Evolutionary conservation across 1,140 invertebrate species (phyloP).

Genomic region (Microplitis mediator): DNA sequence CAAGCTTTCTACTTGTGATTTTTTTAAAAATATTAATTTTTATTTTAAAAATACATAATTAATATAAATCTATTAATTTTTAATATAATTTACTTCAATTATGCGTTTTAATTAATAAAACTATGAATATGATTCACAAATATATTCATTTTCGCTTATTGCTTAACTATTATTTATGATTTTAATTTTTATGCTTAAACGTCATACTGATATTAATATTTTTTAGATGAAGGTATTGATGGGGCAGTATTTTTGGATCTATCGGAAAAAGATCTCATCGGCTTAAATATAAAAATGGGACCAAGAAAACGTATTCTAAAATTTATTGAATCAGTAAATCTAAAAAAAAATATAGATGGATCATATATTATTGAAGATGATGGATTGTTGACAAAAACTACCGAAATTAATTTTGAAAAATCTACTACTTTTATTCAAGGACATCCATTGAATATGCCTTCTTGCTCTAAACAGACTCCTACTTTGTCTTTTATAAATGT

Average conservation of each 20-base stretch:
- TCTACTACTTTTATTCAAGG: neutral
- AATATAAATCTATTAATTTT: too few relatives aligned
- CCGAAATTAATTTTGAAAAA: neutral
- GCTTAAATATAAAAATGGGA: slow-evolving; percentile 29
- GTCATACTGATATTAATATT: too few relatives aligned
- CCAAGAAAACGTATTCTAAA: slow-evolving; percentile 14
- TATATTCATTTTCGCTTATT: too few relatives aligned
- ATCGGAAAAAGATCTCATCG: slow-evolving; percentile 17
- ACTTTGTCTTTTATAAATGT: too few relatives aligned
- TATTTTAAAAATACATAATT: too few relatives aligned
- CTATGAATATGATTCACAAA: too few relatives aligned
- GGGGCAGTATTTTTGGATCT: slow-evolving; percentile 18
- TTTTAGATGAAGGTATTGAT: slow-evolving; percentile 19
- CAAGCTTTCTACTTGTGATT: too few relatives aligned
- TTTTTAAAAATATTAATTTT: too few relatives aligned
- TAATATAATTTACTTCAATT: too few relatives aligned
- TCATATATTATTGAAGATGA: neutral
- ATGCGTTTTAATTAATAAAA: too few relatives aligned
- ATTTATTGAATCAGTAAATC: neutral
- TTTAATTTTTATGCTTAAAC: too few relatives aligned
- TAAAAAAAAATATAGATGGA: neutral
- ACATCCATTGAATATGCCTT: neutral
- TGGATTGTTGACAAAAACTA: neutral
- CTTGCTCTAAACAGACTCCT: neutral
- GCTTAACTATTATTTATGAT: too few relatives aligned